Evolutionary conservation across 1,140 invertebrate genomes (phyloP).

Genomic region (Dryas iulia): DNA sequence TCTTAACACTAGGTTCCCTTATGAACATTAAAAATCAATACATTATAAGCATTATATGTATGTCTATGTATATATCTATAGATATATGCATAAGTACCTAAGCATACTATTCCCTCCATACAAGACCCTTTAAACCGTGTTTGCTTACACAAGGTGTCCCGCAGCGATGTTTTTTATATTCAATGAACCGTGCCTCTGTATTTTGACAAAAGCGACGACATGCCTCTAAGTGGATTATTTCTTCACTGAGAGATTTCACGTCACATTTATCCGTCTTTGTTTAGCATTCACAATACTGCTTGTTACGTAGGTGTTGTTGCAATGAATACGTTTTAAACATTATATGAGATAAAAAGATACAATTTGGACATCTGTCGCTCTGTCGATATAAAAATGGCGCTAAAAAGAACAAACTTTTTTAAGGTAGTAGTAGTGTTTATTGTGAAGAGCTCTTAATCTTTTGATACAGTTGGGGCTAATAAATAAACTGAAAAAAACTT

Average conservation of each 20-base stretch:
- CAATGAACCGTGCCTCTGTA: constrained; percentile 65
- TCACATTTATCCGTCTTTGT: constrained; percentile 71
- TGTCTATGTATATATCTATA: too few relatives aligned
- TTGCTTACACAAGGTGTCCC: constrained; percentile 62
- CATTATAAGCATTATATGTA: too few relatives aligned
- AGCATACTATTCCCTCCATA: neutral
- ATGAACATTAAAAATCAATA: too few relatives aligned
- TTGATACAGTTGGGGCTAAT: neutral
- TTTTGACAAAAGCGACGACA: constrained; percentile 73
- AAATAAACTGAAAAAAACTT: neutral
- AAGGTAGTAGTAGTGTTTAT: neutral
- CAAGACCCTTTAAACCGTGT: constrained; percentile 39
- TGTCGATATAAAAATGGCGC: constrained; percentile 42
- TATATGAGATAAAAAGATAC: constrained; percentile 56
- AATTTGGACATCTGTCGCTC: constrained; percentile 66
- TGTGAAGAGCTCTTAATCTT: constrained; percentile 2
- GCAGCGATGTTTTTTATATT: constrained; percentile 68
- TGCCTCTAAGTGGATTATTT: constrained; percentile 77
- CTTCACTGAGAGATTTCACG: constrained; percentile 66
- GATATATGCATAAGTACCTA: neutral
- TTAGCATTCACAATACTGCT: constrained; percentile 59
- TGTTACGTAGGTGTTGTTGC: constrained; percentile 74
- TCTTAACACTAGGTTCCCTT: too few relatives aligned
- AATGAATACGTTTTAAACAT: constrained; percentile 63
- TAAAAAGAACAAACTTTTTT: constrained; percentile 47